phyloP scores from a whole-genome alignment of 2,113 vertebrate species.

The Lanius ludovicianus region DNA sequence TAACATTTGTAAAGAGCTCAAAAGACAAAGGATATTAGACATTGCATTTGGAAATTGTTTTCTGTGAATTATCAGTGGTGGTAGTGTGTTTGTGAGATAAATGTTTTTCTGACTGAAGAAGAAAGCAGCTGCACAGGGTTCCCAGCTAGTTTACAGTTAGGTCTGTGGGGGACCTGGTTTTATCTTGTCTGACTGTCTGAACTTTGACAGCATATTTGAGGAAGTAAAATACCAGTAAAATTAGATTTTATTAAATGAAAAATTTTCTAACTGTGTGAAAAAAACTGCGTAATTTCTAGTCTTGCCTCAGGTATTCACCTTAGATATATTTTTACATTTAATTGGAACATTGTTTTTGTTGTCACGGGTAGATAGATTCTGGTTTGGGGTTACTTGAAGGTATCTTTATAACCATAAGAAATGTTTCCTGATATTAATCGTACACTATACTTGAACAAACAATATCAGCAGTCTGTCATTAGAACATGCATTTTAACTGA shows the following conservation, averaged over 20 bases:
- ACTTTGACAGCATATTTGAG: background rate
- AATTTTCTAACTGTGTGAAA: background rate
- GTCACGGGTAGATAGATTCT: fast-evolving
- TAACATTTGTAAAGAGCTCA: background rate
- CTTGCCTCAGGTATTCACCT: background rate
- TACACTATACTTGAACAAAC: background rate
- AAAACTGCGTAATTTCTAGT: background rate
- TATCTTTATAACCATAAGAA: background rate
- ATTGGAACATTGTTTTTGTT: background rate
- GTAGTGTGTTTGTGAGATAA: background rate
- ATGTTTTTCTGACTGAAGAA: background rate
- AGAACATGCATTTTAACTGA: background rate
- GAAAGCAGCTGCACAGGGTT: background rate
- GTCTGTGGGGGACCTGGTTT: background rate
- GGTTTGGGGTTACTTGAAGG: background rate
- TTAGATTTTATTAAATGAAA: background rate
- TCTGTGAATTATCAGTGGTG: background rate
- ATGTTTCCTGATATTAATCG: background rate
- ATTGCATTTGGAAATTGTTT: background rate
- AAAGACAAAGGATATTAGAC: background rate
- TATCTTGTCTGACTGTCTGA: background rate
- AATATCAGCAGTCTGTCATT: background rate
- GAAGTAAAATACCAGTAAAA: background rate
- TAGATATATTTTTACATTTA: background rate
- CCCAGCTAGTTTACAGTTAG: background rate